phyloP scores from a whole-genome alignment of 2,113 vertebrate species.

The Neotoma lepida region DNA sequence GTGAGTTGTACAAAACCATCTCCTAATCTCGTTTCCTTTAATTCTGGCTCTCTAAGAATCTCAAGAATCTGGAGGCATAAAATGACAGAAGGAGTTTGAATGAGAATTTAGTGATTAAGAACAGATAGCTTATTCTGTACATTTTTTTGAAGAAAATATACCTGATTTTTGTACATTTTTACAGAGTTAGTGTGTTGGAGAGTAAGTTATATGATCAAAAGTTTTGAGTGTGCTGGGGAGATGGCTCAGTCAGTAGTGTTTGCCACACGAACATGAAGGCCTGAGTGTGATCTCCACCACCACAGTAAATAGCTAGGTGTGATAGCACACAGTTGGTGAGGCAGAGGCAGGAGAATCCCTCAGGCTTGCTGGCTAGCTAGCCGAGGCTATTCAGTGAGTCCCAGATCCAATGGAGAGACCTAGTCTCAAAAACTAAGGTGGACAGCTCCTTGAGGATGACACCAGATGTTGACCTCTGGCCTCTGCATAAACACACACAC shows the following conservation, averaged over 20 bases:
- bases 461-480: background rate
- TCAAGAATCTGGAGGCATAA: conserved; percentile 21
- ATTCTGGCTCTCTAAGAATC: background rate
- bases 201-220: conserved; percentile 55
- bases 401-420: background rate
- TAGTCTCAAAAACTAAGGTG: background rate
- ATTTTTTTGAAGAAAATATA: background rate
- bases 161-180: background rate
- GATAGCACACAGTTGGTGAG: background rate
- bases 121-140: conserved; percentile 22
- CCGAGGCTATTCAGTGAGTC: background rate
- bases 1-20: background rate
- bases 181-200: conserved; percentile 16
- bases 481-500: background rate
- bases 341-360: background rate
- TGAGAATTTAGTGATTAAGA: background rate
- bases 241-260: background rate
- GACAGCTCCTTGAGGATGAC: background rate
- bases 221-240: conserved; percentile 19
- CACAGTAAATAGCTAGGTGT: no score
- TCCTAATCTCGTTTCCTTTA: conserved; percentile 5
- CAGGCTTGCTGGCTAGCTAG: background rate
- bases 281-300: background rate
- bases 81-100: background rate
- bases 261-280: background rate